Evolutionary conservation across 2,797 vertebrate genomes (phyloP), one percentile per base, ranked within the genome.

Genomic region (Labroides dimidiatus): DNA sequence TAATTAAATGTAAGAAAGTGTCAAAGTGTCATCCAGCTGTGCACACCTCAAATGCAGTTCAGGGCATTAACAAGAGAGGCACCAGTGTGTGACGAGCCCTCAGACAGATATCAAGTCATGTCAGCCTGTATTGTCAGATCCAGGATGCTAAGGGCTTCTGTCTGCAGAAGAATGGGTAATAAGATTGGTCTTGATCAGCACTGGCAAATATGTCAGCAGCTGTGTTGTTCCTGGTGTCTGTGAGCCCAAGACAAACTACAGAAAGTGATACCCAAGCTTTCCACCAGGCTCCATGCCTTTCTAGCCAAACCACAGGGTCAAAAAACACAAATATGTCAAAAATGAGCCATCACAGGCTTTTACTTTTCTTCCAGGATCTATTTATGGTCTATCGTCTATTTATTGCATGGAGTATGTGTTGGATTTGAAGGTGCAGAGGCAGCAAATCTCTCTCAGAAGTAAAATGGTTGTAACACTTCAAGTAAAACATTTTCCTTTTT

Each of bases 161-260:
- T 86, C 75, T 84, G 78, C 82, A 85, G 62, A 78, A 80, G 66
- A 81, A 86, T 71, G 60, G 75, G 80, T 88, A 85, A 88, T 80
- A 81, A 65, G 82, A 78, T 83, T 84, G 86, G 78, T 87, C 76
- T 84, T 84, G 84, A 90, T 87, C 83, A 77, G 56, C 80, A 86
- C 73, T 75, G 77, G 88, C 80, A 87, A 87, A 92, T 91, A 89
- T 87, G 87, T 93, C 89, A 87, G 89, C 84, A 84, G 89, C 89
- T 93, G 89, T 90, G 88, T 73, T 80, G 85, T 81, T 85, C 81
- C 85, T 82, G 84, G 80, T 88, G 78, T 84, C 79, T 64, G 73
- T 79, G 77, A 84, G 69, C 61, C 70, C 9, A 48, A 77, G 80
- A 85, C 78, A 76, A 69, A 67, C 59, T 87, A 87, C 86, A 88